These are phyloP conservation scores for Sander vitreus DNA, from an alignment of 2,113 vertebrate species.

Conservation along the genomic window DNA sequence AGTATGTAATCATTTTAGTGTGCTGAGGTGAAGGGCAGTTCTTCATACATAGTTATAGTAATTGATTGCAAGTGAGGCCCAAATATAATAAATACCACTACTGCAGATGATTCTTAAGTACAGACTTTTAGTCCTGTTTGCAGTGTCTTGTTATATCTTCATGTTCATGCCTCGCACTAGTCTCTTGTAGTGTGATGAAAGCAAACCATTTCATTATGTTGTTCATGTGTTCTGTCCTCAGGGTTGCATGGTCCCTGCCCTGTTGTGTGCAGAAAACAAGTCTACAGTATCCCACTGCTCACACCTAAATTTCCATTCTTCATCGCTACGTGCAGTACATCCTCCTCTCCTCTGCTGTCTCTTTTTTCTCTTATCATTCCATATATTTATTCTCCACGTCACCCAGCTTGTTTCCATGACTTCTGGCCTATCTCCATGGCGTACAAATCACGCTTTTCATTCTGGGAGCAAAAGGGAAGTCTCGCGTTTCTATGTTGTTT, in stretches of 20 bases:
- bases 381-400: slow-evolving; percentile 51
- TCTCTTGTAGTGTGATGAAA: background rate
- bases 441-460: slow-evolving; percentile 95
- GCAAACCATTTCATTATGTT: slow-evolving; percentile 44
- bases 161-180: slow-evolving; percentile 12
- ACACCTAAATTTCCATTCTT: slow-evolving; percentile 44
- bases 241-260: slow-evolving; percentile 60
- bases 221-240: slow-evolving; percentile 63
- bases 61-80: background rate
- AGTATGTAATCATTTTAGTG: background rate
- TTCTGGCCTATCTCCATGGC: slow-evolving; percentile 87
- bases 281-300: slow-evolving; percentile 31
- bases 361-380: slow-evolving; percentile 33
- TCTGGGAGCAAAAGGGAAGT: slow-evolving; percentile 99
- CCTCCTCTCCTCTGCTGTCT: slow-evolving; percentile 32
- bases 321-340: slow-evolving; percentile 32
- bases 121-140: background rate
- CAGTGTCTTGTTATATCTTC: background rate
- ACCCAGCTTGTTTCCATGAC: slow-evolving; percentile 81
- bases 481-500: slow-evolving; percentile 59
- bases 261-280: slow-evolving; percentile 58
- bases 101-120: background rate
- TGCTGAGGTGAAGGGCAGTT: slow-evolving; percentile 4
- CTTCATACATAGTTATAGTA: background rate
- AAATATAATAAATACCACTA: background rate